Conservation (phyloP, 2,888 invertebrate species). For the Prostheceraeus crozeri region DNA sequence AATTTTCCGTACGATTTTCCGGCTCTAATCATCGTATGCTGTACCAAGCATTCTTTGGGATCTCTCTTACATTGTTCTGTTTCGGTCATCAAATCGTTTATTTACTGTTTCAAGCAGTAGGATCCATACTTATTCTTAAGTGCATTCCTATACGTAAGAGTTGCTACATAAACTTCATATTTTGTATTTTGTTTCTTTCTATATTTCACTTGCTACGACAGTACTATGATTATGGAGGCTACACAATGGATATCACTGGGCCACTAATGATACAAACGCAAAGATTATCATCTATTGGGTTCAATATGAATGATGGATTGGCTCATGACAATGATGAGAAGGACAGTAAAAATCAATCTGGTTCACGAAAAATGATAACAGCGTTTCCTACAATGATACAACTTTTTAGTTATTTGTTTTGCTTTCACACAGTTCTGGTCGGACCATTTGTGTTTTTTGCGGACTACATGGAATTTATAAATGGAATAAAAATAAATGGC, state of each 20-base stretch:
- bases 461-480: constrained; percentile 84
- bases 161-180: constrained; percentile 62
- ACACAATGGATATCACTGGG: constrained; percentile 81
- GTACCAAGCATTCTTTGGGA: constrained; percentile 45
- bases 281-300: constrained; percentile 84
- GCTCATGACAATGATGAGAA: no score
- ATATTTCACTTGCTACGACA: constrained; percentile 79
- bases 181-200: constrained; percentile 74
- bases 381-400: neutral
- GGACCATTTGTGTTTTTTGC: constrained; percentile 86
- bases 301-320: constrained; percentile 78
- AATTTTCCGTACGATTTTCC: no score
- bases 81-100: constrained; percentile 47
- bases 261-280: constrained; percentile 93
- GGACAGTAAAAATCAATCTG: no score
- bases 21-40: neutral
- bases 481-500: constrained; percentile 63
- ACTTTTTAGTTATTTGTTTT: constrained; percentile 67
- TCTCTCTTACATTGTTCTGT: constrained; percentile 46
- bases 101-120: constrained; percentile 14
- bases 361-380: no score
- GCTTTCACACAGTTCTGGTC: constrained; percentile 87
- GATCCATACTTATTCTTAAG: neutral
- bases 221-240: constrained; percentile 76
- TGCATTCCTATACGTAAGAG: neutral